phyloP scores from a whole-genome alignment of 2,888 invertebrate genomes.

The Odontocolon sp. region DNA sequence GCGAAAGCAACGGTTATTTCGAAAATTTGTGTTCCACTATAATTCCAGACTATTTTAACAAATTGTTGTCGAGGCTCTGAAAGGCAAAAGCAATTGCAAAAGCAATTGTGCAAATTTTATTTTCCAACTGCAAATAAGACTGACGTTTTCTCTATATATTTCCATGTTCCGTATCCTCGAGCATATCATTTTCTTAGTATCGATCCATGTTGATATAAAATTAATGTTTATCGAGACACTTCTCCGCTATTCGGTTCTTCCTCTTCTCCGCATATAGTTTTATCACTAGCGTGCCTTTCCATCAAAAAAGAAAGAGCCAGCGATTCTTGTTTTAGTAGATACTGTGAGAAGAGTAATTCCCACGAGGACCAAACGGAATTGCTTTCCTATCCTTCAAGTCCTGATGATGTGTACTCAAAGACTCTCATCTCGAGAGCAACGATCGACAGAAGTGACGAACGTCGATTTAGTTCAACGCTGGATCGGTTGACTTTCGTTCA shows the following conservation, averaged over 20 bases:
- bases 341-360: background rate
- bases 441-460: background rate
- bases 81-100: too few relatives aligned
- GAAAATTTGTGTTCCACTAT: too few relatives aligned
- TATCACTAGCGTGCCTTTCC: too few relatives aligned
- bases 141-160: too few relatives aligned
- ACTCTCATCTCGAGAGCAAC: background rate
- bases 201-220: background rate
- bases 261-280: too few relatives aligned
- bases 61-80: too few relatives aligned
- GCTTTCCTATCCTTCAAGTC: background rate
- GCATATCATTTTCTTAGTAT: background rate
- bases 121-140: too few relatives aligned
- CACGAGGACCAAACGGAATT: background rate
- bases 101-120: too few relatives aligned
- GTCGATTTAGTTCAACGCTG: background rate
- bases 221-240: slow-evolving; percentile 5
- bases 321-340: background rate
- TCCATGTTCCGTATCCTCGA: too few relatives aligned
- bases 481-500: background rate
- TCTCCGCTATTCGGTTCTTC: too few relatives aligned
- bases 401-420: background rate
- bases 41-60: too few relatives aligned
- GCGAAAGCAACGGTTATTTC: too few relatives aligned
- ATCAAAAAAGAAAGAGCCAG: background rate